Conservation (phyloP, 2,888 invertebrate species). For the Pseudococcus viburni region DNA sequence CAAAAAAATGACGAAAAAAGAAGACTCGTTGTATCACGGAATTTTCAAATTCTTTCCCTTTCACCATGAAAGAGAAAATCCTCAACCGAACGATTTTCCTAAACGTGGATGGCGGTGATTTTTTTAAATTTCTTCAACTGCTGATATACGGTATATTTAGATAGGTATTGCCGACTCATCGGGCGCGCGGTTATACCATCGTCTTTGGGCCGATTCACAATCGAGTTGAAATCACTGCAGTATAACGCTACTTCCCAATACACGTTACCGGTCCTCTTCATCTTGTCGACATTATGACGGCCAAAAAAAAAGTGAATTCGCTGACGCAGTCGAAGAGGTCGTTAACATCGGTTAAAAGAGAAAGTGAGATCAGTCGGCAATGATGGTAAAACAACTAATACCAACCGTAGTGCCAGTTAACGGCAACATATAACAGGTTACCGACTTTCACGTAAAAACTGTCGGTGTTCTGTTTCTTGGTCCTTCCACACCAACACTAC, state of each 20-base stretch:
- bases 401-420: constrained; percentile 59
- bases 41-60: no score
- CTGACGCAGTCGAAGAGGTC: constrained; percentile 61
- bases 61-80: no score
- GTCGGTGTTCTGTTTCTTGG: constrained; percentile 42
- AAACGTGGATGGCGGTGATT: no score
- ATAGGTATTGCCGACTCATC: no score
- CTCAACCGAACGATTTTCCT: no score
- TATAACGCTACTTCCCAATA: neutral
- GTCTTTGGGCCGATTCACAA: no score
- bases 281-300: neutral
- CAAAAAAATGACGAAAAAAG: neutral
- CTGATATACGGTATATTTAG: no score
- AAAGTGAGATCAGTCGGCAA: constrained; percentile 64
- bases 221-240: neutral
- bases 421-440: constrained; percentile 65
- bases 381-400: constrained; percentile 58
- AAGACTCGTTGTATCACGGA: neutral
- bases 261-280: neutral
- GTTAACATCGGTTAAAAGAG: constrained; percentile 63
- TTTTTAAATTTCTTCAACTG: no score
- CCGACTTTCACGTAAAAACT: constrained; percentile 62
- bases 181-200: no score
- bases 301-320: constrained; percentile 56
- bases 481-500: constrained; percentile 1